These are phyloP conservation scores for Scyliorhinus canicula DNA, from an alignment of 2,797 vertebrate genomes.

Conservation along the genomic window DNA sequence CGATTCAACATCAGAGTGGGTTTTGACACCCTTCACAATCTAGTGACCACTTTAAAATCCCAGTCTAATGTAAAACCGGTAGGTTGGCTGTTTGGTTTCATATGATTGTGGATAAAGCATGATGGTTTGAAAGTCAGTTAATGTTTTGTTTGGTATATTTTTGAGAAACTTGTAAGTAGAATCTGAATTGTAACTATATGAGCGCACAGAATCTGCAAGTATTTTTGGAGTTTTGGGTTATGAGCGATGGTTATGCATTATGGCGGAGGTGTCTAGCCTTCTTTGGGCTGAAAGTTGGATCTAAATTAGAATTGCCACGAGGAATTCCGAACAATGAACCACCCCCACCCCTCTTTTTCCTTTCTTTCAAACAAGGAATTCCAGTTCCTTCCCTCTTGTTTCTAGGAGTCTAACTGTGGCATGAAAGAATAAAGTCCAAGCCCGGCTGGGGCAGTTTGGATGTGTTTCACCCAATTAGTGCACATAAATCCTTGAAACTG, in stretches of 20 bases:
- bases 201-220: background rate
- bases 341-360: background rate
- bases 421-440: background rate
- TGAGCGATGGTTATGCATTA: background rate
- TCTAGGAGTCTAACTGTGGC: background rate
- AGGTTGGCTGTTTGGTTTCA: slow-evolving; percentile 36
- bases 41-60: slow-evolving; percentile 72
- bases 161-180: background rate
- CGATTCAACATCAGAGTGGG: slow-evolving; percentile 85
- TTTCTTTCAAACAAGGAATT: background rate
- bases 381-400: background rate
- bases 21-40: slow-evolving; percentile 75
- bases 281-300: background rate
- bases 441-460: no score
- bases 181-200: background rate
- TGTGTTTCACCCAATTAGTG: no score
- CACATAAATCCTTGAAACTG: no score
- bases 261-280: background rate
- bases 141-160: background rate
- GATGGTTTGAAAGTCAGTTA: background rate
- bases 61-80: slow-evolving; percentile 72
- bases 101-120: background rate
- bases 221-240: background rate
- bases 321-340: background rate
- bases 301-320: background rate